These are phyloP conservation scores for Drosophila watanabei DNA, from an alignment of 1,140 invertebrate species.

Conservation along the genomic window DNA sequence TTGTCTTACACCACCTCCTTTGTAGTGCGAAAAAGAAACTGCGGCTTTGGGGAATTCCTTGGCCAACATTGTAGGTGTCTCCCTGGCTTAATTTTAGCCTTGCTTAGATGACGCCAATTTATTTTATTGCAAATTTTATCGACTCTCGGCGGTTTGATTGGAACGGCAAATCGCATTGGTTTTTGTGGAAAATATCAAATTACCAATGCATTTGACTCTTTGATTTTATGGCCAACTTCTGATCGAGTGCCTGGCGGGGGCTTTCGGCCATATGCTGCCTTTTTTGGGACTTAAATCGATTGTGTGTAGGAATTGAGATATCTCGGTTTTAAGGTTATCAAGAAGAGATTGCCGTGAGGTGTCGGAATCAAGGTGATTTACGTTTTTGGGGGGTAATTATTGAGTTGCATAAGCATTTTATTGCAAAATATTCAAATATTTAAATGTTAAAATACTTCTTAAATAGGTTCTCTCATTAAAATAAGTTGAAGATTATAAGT, in stretches of 20 bases:
- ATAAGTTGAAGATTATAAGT: neutral
- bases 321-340: conserved; percentile 13
- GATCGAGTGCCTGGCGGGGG: conserved; percentile 25
- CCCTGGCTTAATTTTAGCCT: conserved; percentile 14
- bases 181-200: conserved; percentile 70
- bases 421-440: no score
- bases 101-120: conserved; percentile 74
- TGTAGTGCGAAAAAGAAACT: conserved; percentile 18
- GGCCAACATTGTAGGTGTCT: conserved; percentile 59
- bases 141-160: conserved; percentile 72
- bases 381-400: neutral
- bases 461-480: neutral
- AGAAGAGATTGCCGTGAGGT: neutral
- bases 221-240: conserved; percentile 52
- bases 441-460: no score
- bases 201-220: conserved; percentile 70
- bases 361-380: neutral
- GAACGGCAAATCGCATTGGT: conserved; percentile 39
- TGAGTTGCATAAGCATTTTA: no score
- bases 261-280: conserved; percentile 28
- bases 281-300: conserved; percentile 2
- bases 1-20: conserved; percentile 75
- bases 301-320: conserved; percentile 11
- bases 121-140: conserved; percentile 83
- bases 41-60: conserved; percentile 18